Evolutionary conservation across 2,113 vertebrate species (phyloP).

Genomic region (Elanoides forficatus): DNA sequence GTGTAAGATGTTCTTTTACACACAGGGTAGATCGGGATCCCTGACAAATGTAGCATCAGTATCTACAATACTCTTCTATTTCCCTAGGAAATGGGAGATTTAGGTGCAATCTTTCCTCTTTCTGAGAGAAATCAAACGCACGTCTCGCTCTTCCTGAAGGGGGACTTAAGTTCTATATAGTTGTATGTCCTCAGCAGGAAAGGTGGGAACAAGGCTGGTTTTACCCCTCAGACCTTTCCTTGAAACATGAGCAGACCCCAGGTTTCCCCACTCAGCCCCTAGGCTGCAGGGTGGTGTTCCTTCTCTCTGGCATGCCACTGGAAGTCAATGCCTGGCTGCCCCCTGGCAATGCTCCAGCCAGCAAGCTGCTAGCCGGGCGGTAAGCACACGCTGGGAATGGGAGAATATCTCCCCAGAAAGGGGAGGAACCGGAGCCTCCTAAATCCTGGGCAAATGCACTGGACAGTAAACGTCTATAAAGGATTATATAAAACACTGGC

Average conservation of each 20-base stretch:
- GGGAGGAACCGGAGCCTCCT: background rate
- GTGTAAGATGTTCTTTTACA: background rate
- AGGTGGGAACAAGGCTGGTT: background rate
- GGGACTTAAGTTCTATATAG: background rate
- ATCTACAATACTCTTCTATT: background rate
- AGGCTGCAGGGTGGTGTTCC: background rate
- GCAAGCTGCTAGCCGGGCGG: background rate
- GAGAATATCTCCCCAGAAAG: background rate
- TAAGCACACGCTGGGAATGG: background rate
- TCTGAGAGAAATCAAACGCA: background rate
- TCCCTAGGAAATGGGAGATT: background rate
- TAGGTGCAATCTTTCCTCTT: background rate
- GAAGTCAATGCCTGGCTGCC: background rate
- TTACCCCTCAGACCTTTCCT: background rate
- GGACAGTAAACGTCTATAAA: background rate
- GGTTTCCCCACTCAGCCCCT: background rate
- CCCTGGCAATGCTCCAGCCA: background rate
- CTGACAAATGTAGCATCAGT: background rate
- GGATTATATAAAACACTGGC: background rate
- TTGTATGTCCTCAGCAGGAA: background rate
- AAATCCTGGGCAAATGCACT: background rate
- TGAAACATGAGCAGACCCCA: background rate
- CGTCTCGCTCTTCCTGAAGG: background rate
- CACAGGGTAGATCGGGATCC: accelerated
- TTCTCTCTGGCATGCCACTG: background rate